Evolutionary conservation across 2,113 vertebrate species (phyloP), one percentile per base, ranked within the genome.

Genomic region (Antidorcas marsupialis): DNA sequence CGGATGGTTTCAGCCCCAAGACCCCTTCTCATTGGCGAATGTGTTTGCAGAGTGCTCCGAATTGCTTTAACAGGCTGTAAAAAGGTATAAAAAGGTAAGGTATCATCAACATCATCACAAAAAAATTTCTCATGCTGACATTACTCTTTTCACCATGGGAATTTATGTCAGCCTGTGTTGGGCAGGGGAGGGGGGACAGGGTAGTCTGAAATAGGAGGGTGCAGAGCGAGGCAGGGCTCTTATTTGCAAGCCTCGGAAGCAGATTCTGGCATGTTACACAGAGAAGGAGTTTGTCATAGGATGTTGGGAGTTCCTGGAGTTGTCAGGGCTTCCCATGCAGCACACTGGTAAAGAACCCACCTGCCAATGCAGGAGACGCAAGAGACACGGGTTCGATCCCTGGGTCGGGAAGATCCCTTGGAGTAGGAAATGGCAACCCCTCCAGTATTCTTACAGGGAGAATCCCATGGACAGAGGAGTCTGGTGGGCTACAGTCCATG

Each of bases 131-230:
- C 71, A 3, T 2, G 28, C 21, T 33, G 55, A 28, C 47, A 36
- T 19, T 28, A 76, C 62, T 28, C 45, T 21, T 33, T 12, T 13
- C 28, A 2, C 62, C 0, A 0, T 7, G 36, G 43, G 55, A 55
- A 86, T 36, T 25, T 19, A 1, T 2, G 13, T 33, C 47, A 25
- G 62, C 52, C 83, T 13, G 78, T 5, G 30, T 16, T 25, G 16
- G 52, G 83, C 1, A 3, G 15, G 27, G 59, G 7, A 21, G 19
- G 10, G 27, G 50, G 23, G 12, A 10, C 33, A 21, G 28, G 23
- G 55, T 7, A 10, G 12, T 17, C 0, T 11, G 1, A 39, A 4
- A 12, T 2, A 5, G 6, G 30, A 57, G 74, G 36, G 0, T 1
- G 2, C 1, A 1, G 82, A 10, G 2, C 5, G 15, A 7, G 87